These are phyloP conservation scores for Synergus gifuensis DNA, from an alignment of 2,888 invertebrate genomes.

Conservation along the genomic window DNA sequence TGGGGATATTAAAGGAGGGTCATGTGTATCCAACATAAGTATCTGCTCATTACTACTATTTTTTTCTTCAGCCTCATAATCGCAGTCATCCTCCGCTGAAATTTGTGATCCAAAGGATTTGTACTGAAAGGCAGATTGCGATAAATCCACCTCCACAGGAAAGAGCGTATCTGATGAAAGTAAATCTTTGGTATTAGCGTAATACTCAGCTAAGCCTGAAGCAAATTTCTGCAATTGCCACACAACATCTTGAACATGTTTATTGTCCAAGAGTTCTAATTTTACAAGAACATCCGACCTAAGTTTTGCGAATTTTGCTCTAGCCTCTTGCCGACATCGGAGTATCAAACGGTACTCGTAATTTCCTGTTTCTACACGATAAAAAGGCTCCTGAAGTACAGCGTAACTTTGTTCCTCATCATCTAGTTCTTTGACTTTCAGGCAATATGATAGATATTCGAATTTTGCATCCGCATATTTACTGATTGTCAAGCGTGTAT, in stretches of 20 bases:
- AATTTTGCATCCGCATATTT: constrained; percentile 99
- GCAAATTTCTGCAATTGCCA: constrained; percentile 91
- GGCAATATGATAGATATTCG: constrained; percentile 98
- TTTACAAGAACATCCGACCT: constrained; percentile 97
- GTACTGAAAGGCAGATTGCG: constrained; percentile 95
- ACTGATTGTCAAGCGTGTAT: constrained; percentile 97
- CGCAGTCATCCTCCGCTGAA: constrained; percentile 64
- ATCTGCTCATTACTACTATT: constrained; percentile 56
- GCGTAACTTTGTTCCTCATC: constrained; percentile 98
- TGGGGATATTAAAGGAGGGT: constrained; percentile 55
- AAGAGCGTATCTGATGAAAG: constrained; percentile 90
- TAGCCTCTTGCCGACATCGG: constrained; percentile 96
- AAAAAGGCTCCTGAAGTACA: constrained; percentile 95
- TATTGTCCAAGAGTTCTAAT: constrained; percentile 97
- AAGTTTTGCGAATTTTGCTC: constrained; percentile 89
- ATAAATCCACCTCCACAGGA: constrained; percentile 97
- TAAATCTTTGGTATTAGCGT: constrained; percentile 87
- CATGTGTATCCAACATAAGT: constrained; percentile 60
- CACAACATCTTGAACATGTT: constrained; percentile 97
- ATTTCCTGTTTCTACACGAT: constrained; percentile 99
- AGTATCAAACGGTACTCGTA: constrained; percentile 98
- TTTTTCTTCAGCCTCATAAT: constrained; percentile 58
- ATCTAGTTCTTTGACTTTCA: constrained; percentile 99
- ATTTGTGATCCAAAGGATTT: constrained; percentile 81
- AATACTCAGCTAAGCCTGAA: constrained; percentile 88